phyloP scores from a whole-genome alignment of 2,888 invertebrate genomes.

The Leptarthrus brevirostris region DNA sequence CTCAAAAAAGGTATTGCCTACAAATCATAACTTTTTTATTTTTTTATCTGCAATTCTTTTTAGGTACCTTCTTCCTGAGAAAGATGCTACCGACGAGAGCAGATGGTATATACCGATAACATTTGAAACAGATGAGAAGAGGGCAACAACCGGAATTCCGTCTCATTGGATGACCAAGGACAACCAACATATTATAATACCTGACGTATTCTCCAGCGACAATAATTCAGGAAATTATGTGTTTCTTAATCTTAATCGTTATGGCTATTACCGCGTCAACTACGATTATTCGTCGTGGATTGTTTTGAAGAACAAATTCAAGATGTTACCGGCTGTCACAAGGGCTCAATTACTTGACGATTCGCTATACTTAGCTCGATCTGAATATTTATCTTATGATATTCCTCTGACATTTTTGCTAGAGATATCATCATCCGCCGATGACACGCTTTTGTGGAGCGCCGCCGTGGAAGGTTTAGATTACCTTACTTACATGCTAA shows the following conservation, averaged over 20 bases:
- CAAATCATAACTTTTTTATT: background rate
- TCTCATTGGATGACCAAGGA: constrained; percentile 64
- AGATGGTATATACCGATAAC: constrained; percentile 65
- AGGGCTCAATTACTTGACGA: constrained; percentile 79
- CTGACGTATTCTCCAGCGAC: constrained; percentile 60
- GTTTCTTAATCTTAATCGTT: constrained; percentile 68
- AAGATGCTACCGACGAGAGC: constrained; percentile 60
- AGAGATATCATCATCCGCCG: constrained; percentile 67
- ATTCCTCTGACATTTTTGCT: constrained; percentile 70
- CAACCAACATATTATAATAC: constrained; percentile 60
- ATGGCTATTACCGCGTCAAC: constrained; percentile 75
- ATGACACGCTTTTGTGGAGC: constrained; percentile 73
- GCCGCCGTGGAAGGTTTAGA: constrained; percentile 71
- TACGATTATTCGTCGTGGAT: constrained; percentile 75
- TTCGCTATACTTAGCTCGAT: constrained; percentile 71
- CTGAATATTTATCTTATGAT: constrained; percentile 71
- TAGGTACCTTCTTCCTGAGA: constrained; percentile 61
- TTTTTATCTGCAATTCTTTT: background rate
- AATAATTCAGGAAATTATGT: constrained; percentile 60
- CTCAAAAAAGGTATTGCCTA: constrained; percentile 60
- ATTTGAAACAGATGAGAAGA: constrained; percentile 62
- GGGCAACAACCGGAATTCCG: constrained; percentile 61
- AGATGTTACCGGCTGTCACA: constrained; percentile 71
- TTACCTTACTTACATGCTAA: constrained; percentile 71
- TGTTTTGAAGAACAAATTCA: constrained; percentile 69